Evolutionary conservation across 2,113 vertebrate genomes (phyloP), one percentile per base, ranked within the genome.

Genomic region (Neofelis nebulosa): DNA sequence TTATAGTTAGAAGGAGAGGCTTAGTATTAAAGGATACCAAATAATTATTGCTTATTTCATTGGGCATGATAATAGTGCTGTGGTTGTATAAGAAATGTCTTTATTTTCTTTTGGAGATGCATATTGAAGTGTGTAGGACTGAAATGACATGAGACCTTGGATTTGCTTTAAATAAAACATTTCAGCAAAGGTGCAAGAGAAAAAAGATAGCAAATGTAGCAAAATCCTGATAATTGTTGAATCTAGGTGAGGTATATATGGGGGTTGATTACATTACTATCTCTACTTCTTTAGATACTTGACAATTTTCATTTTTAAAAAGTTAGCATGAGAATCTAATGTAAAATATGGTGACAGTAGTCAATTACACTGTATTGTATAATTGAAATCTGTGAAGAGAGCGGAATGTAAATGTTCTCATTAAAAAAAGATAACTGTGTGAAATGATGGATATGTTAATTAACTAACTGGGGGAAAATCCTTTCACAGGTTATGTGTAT

Each of bases 131-230:
- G 14, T 25, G 5, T 48, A 55, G 50, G n/a, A 29, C 55, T 88
- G 38, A 90, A 91, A 83, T 65, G 33, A 84, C 45, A 25, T 36
- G 50, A 8, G 78, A 11, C 52, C 48, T 73, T 95, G 61, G 36
- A 52, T 81, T 95, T 93, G 25, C 90, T 97, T 94, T 93, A 80
- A 96, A 94, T 90, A 88, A 85, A 81, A 88, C 33, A 88, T 79
- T 96, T 95, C 38, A 66, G n/a, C 14, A 78, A 88, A 93, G 36
- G 25, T 13, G 27, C 50, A 73, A 76, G 93, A 86, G 23, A 66
- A 38, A 84, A 85, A 61, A 65, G 31, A 41, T n/a, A 89, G 14
- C n/a, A 81, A 88, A 96, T 61, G 36, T 94, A 61, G 61, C 13
- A 55, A 63, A 57, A 90, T 48, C 23, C 33, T 76, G 80, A 27